These are phyloP conservation scores for Ursus arctos DNA, from an alignment of 2,113 vertebrate genomes.

Conservation along the genomic window DNA sequence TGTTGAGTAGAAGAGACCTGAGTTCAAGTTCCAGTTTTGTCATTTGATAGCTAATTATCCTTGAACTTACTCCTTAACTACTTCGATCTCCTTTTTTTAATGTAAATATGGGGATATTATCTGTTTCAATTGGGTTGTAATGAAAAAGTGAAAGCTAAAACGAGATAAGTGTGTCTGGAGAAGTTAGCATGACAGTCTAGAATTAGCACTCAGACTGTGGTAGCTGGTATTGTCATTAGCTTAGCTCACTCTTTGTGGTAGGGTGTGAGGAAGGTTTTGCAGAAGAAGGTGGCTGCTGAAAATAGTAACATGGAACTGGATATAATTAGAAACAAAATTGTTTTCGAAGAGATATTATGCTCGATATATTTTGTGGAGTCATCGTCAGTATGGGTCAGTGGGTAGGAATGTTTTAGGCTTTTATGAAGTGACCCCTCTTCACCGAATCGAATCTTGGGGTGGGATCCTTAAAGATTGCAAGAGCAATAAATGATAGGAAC, in stretches of 20 bases:
- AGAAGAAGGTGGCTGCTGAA: constrained; percentile 13
- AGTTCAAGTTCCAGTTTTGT: constrained; percentile 22
- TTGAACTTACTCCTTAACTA: constrained; percentile 27
- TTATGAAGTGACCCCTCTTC: neutral
- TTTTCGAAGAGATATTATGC: neutral
- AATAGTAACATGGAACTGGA: neutral
- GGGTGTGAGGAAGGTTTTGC: neutral
- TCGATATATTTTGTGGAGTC: neutral
- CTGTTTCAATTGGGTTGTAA: neutral
- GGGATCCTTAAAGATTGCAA: neutral
- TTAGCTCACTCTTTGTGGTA: neutral
- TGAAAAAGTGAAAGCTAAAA: constrained; percentile 51
- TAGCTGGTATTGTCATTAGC: neutral
- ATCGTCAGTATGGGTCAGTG: constrained; percentile 25
- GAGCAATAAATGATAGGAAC: neutral
- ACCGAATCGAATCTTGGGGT: neutral
- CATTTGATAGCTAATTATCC: neutral
- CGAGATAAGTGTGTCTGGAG: neutral
- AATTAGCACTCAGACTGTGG: neutral
- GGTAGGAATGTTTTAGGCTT: constrained; percentile 13
- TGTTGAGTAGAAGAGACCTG: neutral
- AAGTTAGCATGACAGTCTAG: neutral
- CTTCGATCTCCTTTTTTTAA: constrained; percentile 7
- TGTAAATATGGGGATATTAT: neutral
- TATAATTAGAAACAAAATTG: neutral